phyloP scores from a whole-genome alignment of 2,113 vertebrate genomes.

The Eira barbara region DNA sequence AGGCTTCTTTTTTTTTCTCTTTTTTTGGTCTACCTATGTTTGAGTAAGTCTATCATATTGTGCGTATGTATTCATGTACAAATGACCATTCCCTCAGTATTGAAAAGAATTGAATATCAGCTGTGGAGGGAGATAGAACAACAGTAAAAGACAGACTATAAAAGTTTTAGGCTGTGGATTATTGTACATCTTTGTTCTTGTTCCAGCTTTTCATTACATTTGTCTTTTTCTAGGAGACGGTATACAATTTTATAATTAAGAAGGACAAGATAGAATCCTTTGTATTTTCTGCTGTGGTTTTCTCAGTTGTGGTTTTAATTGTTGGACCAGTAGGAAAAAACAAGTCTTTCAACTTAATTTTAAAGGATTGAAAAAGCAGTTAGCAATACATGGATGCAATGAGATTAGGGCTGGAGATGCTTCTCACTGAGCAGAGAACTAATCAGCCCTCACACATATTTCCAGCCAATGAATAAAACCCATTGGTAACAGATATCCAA shows the following conservation, averaged over 20 bases:
- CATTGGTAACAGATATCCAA: background rate
- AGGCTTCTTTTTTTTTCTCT: background rate
- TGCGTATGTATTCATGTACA: background rate
- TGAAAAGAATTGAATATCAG: background rate
- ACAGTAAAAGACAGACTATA: background rate
- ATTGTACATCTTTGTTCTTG: background rate
- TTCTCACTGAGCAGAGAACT: background rate
- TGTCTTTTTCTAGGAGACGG: background rate
- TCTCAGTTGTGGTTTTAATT: constrained; percentile 6
- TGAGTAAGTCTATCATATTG: background rate
- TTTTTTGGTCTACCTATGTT: background rate
- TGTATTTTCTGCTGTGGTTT: background rate
- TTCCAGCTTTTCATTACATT: constrained; percentile 37
- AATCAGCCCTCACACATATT: background rate
- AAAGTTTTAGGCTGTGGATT: background rate
- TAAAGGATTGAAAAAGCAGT: background rate
- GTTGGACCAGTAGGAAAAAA: background rate
- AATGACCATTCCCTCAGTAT: background rate
- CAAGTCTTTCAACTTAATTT: background rate
- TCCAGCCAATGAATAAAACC: background rate
- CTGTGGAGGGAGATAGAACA: background rate
- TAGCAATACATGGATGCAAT: background rate
- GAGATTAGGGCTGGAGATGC: background rate
- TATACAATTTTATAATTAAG: constrained; percentile 19
- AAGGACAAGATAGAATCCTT: background rate